Conservation (phyloP, 2,797 vertebrate genomes). For the Zonotrichia albicollis region DNA sequence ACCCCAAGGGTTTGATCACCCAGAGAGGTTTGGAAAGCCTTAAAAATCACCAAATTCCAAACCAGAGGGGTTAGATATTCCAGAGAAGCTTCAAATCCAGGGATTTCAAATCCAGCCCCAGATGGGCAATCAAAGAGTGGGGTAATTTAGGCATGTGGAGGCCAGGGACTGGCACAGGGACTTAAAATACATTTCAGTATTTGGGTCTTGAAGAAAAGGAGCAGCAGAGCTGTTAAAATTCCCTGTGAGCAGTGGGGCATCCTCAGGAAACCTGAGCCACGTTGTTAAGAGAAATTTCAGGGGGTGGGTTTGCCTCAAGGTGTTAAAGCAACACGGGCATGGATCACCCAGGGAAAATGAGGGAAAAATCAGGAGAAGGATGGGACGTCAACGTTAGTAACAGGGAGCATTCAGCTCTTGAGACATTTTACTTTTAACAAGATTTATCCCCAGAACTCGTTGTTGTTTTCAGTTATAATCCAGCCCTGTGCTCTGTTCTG, state of each 20-base stretch:
- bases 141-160: not conserved
- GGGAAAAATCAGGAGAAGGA: not conserved
- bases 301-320: not conserved
- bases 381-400: rapidly evolving
- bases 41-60: too few species aligned
- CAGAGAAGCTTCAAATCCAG: not conserved
- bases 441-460: not conserved
- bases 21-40: not conserved
- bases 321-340: rapidly evolving
- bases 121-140: rapidly evolving
- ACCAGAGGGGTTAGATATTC: not conserved
- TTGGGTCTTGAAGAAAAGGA: not conserved
- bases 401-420: not conserved
- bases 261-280: not conserved
- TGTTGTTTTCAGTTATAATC: not conserved
- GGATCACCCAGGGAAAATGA: not conserved
- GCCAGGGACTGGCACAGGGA: not conserved
- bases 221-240: not conserved
- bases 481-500: not conserved
- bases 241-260: not conserved
- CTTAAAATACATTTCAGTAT: not conserved
- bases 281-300: rapidly evolving
- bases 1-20: rapidly evolving
- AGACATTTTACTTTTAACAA: not conserved
- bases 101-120: not conserved